Percentiles rank a stretch among this genome's conserved stretches.
phyloP scores from a whole-genome alignment of 2,113 vertebrate genomes.

The Bubo scandiacus region DNA sequence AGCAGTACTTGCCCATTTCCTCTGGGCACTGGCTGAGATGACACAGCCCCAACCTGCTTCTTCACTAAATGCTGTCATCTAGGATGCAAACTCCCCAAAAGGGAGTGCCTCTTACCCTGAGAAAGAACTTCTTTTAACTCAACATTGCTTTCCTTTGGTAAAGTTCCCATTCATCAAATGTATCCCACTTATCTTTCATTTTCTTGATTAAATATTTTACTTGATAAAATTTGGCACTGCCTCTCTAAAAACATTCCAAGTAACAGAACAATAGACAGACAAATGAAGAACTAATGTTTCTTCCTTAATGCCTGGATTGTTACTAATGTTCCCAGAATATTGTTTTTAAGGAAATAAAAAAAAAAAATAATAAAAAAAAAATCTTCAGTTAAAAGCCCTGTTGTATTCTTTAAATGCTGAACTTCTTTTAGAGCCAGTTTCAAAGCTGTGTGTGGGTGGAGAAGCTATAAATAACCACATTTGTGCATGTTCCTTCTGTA shows the following conservation, averaged over 20 bases:
- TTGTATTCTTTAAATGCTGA: slow-evolving; percentile 2
- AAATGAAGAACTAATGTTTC: slow-evolving; percentile 53
- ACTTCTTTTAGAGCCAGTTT: slow-evolving; percentile 22
- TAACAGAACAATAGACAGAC: slow-evolving; percentile 44
- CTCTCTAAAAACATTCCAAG: slow-evolving; percentile 53
- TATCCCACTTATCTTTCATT: slow-evolving; percentile 24
- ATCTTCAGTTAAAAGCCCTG: neutral
- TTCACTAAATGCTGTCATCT: neutral
- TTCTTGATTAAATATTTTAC: slow-evolving; percentile 46
- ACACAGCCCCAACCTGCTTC: neutral
- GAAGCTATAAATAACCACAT: slow-evolving; percentile 55
- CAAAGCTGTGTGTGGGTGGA: slow-evolving; percentile 34
- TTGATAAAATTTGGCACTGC: slow-evolving; percentile 37
- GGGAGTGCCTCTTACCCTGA: neutral
- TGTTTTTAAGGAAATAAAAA: slow-evolving; percentile 10
- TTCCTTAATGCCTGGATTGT: slow-evolving; percentile 11
- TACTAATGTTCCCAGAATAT: slow-evolving; percentile 21
- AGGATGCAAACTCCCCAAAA: neutral
- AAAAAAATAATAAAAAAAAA: neutral
- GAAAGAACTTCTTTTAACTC: neutral
- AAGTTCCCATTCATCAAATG: slow-evolving; percentile 33
- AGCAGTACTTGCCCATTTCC: neutral
- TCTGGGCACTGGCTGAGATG: neutral
- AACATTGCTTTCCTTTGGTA: slow-evolving; percentile 6
- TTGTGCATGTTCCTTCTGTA: slow-evolving; percentile 34